A percentile compares a stretch with the other conserved stretches of the same genome.
Conservation (phyloP, 2,888 invertebrate species). For the Dichetophora obliterata region DNA sequence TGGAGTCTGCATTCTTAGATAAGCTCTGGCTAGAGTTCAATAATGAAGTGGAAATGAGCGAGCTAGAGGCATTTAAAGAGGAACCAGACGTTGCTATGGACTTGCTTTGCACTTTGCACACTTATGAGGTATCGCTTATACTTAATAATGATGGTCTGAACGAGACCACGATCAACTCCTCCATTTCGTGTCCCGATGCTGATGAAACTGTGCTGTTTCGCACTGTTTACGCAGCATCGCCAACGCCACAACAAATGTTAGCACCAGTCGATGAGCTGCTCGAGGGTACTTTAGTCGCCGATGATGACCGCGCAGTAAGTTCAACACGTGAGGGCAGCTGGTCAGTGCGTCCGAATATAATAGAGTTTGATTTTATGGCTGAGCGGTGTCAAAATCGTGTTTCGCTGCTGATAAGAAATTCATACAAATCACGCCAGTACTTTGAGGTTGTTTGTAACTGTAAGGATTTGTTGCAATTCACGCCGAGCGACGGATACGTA, state of each 20-base stretch:
- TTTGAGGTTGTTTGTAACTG: conserved; percentile 62
- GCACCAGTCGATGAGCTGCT: conserved; percentile 60
- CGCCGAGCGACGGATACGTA: conserved; percentile 59
- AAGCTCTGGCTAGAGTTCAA: conserved; percentile 61
- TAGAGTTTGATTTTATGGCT: conserved; percentile 52
- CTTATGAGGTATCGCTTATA: conserved; percentile 65
- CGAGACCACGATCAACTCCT: conserved; percentile 61
- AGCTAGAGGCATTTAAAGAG: conserved; percentile 59
- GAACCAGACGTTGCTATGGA: conserved; percentile 60
- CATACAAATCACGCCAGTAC: conserved; percentile 58
- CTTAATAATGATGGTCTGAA: conserved; percentile 61
- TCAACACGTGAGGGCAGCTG: conserved; percentile 53
- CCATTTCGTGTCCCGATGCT: conserved; percentile 60
- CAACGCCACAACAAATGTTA: conserved; percentile 55
- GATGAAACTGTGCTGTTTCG: conserved; percentile 68
- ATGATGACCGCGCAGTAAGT: conserved; percentile 39
- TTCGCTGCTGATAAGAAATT: conserved; percentile 55
- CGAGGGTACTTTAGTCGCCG: conserved; percentile 48
- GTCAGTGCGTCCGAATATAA: conserved; percentile 58
- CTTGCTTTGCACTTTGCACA: conserved; percentile 59
- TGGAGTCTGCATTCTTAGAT: conserved; percentile 57
- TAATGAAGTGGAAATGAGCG: conserved; percentile 57
- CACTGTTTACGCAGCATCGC: conserved; percentile 60
- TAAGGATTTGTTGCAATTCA: conserved; percentile 58
- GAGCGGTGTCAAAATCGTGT: conserved; percentile 41